These are phyloP conservation scores for Lasiurus borealis DNA, from an alignment of 2,113 vertebrate species.

Conservation along the genomic window DNA sequence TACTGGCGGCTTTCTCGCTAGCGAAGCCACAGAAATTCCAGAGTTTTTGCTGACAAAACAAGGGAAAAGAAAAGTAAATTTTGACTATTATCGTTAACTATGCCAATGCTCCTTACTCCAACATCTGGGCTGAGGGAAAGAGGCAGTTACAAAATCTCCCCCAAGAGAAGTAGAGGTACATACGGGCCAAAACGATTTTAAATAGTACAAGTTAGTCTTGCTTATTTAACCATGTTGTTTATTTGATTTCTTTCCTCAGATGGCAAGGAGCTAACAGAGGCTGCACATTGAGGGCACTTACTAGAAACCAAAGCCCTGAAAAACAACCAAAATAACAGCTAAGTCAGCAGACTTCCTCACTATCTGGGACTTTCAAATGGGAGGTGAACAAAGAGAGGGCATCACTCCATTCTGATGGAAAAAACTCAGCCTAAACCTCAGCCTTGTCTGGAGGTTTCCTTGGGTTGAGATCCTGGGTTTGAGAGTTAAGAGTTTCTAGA, in stretches of 20 bases:
- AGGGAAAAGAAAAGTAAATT: not conserved
- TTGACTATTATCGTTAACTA: not conserved
- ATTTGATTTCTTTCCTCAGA: constrained; percentile 64
- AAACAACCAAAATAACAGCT: constrained; percentile 40
- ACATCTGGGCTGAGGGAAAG: not conserved
- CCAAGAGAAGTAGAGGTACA: not conserved
- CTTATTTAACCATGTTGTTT: constrained; percentile 58
- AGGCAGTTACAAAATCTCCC: not conserved
- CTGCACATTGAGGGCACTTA: constrained; percentile 32
- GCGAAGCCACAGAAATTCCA: constrained; percentile 32
- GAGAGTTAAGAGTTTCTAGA: not conserved
- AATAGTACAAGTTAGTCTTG: constrained; percentile 58
- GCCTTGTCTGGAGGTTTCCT: not conserved
- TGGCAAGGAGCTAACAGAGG: constrained; percentile 57
- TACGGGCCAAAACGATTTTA: constrained; percentile 42
- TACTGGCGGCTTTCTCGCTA: constrained; percentile 12
- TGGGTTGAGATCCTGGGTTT: not conserved
- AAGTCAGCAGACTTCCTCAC: constrained; percentile 1
- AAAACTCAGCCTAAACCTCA: not conserved
- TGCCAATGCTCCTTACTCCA: not conserved
- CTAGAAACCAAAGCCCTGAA: constrained; percentile 24
- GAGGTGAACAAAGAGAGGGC: not conserved
- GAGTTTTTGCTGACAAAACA: constrained; percentile 37
- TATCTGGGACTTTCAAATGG: not conserved
- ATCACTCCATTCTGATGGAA: not conserved